Percentiles rank a stretch among this genome's conserved stretches.
Evolutionary conservation across 2,888 invertebrate genomes (phyloP).

Genomic region (Panopea generosa): DNA sequence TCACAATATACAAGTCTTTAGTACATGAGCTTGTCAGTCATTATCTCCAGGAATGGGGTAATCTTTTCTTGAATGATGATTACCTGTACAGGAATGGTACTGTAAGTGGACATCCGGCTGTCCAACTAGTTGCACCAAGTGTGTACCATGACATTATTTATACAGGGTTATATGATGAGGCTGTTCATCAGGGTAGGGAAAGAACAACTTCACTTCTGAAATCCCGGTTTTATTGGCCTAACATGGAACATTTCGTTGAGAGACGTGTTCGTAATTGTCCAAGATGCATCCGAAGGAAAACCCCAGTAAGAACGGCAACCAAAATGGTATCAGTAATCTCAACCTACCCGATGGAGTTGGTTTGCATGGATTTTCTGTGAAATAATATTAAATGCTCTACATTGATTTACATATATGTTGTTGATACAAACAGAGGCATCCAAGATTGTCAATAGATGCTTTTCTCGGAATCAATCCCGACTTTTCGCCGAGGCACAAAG

Average conservation of each 20-base stretch:
- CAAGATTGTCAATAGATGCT: conserved; percentile 19
- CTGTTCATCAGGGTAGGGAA: no score
- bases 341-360: no score
- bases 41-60: not conserved
- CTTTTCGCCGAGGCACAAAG: not conserved
- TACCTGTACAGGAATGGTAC: not conserved
- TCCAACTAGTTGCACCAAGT: no score
- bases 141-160: no score
- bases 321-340: no score
- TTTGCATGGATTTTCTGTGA: no score
- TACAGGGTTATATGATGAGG: no score
- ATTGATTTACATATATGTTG: no score
- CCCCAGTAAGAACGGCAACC: not conserved
- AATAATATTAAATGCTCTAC: no score
- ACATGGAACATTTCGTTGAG: conserved; percentile 13
- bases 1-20: not conserved
- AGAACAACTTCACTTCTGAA: conserved; percentile 18
- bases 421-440: conserved; percentile 9
- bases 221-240: conserved; percentile 23
- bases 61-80: not conserved
- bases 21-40: not conserved
- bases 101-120: not conserved
- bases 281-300: conserved; percentile 14
- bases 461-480: not conserved
- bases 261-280: conserved; percentile 1